Conservation (phyloP, 2,797 vertebrate species). For the Garrulus glandarius region DNA sequence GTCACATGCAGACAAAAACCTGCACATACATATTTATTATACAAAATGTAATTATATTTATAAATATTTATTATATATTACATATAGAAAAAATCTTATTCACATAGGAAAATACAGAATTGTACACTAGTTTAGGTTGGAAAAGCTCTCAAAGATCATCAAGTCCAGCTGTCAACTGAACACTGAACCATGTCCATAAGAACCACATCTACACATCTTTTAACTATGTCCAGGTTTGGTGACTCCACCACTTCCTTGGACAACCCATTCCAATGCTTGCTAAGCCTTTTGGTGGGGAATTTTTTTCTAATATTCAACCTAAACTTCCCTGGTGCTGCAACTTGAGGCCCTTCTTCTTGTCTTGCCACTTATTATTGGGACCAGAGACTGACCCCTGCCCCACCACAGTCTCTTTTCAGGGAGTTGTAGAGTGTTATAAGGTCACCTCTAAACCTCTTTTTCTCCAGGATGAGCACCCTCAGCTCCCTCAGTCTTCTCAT, state of each 20-base stretch:
- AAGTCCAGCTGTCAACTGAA: not conserved
- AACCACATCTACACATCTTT: not conserved
- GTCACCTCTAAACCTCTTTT: too few species aligned
- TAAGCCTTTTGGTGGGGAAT: not conserved
- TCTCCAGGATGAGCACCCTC: not conserved
- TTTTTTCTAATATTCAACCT: not conserved
- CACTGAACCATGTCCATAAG: not conserved
- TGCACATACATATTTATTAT: not conserved
- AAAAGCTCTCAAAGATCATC: not conserved
- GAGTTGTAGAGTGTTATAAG: not conserved
- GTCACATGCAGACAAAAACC: not conserved
- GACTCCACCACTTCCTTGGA: not conserved
- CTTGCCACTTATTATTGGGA: not conserved
- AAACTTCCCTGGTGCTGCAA: not conserved
- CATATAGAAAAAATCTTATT: not conserved
- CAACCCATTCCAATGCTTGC: not conserved
- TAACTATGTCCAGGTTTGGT: not conserved
- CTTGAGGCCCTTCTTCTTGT: not conserved
- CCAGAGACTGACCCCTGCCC: not conserved
- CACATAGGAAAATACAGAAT: not conserved
- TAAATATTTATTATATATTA: not conserved
- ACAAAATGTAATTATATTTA: not conserved
- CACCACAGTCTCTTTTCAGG: not conserved
- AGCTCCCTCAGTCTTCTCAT: not conserved
- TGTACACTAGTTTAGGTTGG: not conserved